Conservation (phyloP, 2,888 invertebrate genomes). For the Dorcus parallelipipedus region DNA sequence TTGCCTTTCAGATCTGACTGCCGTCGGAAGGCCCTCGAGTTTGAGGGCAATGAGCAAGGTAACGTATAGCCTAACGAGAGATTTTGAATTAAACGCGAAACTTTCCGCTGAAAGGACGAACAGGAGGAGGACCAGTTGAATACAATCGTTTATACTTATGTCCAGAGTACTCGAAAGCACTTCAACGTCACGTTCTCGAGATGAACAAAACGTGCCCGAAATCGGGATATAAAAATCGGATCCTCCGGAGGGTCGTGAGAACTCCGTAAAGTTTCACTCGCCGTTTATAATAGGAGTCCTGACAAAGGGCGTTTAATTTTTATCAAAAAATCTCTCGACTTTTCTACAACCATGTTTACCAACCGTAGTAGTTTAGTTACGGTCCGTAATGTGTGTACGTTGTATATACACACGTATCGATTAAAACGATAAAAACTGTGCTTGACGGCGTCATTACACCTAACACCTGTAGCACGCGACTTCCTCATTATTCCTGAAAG, state of each 20-base stretch:
- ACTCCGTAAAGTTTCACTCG: background rate
- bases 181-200: conserved; percentile 39
- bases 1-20: conserved; percentile 44
- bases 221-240: conserved; percentile 43
- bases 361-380: conserved; percentile 1
- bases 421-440: conserved; percentile 32
- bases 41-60: conserved; percentile 45
- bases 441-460: conserved; percentile 40
- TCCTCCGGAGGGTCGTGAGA: conserved; percentile 29
- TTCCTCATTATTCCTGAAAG: conserved; percentile 38
- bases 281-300: background rate
- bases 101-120: too few species aligned
- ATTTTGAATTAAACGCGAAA: too few species aligned
- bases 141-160: conserved; percentile 6
- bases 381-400: conserved; percentile 9
- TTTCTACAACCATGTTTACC: background rate
- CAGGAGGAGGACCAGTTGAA: too few species aligned
- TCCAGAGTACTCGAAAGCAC: conserved; percentile 27
- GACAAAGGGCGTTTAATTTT: background rate
- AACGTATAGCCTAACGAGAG: too few species aligned
- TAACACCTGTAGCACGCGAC: conserved; percentile 47
- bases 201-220: conserved; percentile 42
- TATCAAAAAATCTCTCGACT: background rate
- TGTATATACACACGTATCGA: conserved; percentile 18
- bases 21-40: conserved; percentile 35